Base-by-base conservation (phyloP, 2,888 invertebrate species). In the Smittia aterrima region DNA sequence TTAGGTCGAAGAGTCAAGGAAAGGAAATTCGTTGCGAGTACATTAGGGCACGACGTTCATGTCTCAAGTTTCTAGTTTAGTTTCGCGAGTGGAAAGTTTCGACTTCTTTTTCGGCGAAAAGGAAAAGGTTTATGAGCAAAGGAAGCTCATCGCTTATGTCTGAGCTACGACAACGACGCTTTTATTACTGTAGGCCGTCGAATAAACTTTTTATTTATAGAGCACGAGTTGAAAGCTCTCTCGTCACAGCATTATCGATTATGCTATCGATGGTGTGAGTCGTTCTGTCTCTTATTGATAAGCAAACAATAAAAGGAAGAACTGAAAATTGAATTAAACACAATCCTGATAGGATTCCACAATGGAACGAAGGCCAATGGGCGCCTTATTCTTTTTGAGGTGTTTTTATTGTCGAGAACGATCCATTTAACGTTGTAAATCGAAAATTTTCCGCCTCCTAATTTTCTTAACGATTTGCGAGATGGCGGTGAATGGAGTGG, bases 131-230 rank as follows among this genome's bases (percentile, higher is more conserved):
- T 32, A 32, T 32, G 32, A 32, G 32, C 32, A 20, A 24, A 67
- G 67, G 67, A 67, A 67, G 67, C 40, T 24, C 40, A 67, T 67
- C 41, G 47, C 22, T 67, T 67, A 47, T 67, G 67, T 67, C 41
- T 67, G 67, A 16, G 20, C 9, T 16, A 66, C 27, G 20, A 20
- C 66, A 32, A 38, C 64, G 25, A 25, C 53, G 18, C 4, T 11
- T 58, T 58, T 18, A 58, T 18, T 58, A 18, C 47, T 47, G 16
- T 47, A 47, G 47, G 16, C n/a, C 16, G 4, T 38, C 38, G 47
- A 47, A 47, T 47, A 47, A 47, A 6, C 11, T 47, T 2, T 47
- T 11, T 47, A 47, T 47, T 47, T 47, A n/a, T 47, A 47, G 47
- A 6, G 16, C 47, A 47, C n/a, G 11, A 47, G 11, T 47, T 47